These are phyloP conservation scores for Ptilonorhynchus violaceus DNA, from an alignment of 2,113 vertebrate species.

Conservation along the genomic window DNA sequence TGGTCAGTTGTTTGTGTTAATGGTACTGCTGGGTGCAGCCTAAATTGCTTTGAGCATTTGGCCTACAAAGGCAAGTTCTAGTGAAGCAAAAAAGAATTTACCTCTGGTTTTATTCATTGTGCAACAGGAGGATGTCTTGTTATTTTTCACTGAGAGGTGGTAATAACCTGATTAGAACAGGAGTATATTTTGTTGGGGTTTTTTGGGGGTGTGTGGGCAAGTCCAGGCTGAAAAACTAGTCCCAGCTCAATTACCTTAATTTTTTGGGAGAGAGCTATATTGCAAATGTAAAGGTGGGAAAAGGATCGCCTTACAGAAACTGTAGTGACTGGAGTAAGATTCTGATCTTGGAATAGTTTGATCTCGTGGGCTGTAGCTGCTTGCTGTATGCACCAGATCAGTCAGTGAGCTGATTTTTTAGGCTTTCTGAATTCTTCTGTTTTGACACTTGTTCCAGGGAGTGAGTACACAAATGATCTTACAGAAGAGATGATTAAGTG, in stretches of 20 bases:
- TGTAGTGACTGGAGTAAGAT: background rate
- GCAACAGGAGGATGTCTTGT: background rate
- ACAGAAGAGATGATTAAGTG: background rate
- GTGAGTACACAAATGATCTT: background rate
- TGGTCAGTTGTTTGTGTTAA: conserved; percentile 14
- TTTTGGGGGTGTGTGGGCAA: rapidly evolving
- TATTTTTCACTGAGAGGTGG: background rate
- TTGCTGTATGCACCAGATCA: background rate
- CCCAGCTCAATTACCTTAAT: background rate
- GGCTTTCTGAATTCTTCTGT: background rate
- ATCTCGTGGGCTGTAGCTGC: background rate
- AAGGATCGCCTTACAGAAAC: background rate
- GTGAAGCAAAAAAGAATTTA: background rate
- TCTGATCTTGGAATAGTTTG: background rate
- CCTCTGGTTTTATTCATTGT: background rate
- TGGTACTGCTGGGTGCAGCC: background rate
- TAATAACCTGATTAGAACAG: background rate
- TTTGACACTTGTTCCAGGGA: background rate
- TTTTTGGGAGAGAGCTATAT: background rate
- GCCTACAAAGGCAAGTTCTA: background rate
- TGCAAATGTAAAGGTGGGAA: background rate
- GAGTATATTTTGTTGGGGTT: background rate
- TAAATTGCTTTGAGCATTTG: background rate
- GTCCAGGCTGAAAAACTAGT: background rate
- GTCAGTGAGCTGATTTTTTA: background rate